These are phyloP conservation scores for Diarsia rubi DNA, from an alignment of 2,888 invertebrate species.

Conservation along the genomic window DNA sequence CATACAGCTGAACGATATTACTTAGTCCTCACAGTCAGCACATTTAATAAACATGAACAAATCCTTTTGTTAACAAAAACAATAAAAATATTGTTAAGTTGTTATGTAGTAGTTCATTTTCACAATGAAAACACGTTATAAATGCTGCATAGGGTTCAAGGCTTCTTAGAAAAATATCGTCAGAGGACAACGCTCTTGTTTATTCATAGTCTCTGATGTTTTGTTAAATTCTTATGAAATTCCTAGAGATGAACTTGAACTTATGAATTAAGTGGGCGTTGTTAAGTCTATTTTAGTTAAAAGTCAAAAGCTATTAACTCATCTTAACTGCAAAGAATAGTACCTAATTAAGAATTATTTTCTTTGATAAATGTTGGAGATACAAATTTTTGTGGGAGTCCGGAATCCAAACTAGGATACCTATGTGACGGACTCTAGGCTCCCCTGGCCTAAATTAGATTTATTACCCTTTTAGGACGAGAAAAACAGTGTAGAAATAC, in stretches of 20 bases:
- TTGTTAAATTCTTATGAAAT: not conserved
- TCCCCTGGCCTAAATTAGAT: too few species aligned
- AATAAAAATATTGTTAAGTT: not conserved
- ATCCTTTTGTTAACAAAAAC: not conserved
- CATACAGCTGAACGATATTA: not conserved
- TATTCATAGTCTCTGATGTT: constrained; percentile 12
- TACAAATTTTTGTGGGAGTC: too few species aligned
- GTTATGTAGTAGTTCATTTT: not conserved
- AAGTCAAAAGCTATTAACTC: not conserved
- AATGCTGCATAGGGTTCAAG: not conserved
- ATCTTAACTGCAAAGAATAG: too few species aligned
- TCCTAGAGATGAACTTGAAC: not conserved
- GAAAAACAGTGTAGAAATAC: too few species aligned
- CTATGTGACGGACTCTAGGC: too few species aligned
- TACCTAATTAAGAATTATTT: too few species aligned
- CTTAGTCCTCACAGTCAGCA: not conserved
- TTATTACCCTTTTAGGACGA: too few species aligned
- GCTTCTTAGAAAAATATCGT: not conserved
- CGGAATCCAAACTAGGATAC: too few species aligned
- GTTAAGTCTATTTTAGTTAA: not conserved
- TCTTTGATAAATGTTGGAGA: too few species aligned
- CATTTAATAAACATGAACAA: not conserved
- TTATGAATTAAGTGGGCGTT: not conserved
- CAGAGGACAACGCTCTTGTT: not conserved
- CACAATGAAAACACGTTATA: not conserved